Base-by-base conservation (phyloP, 2,113 vertebrate species). In the Phalacrocorax aristotelis region DNA sequence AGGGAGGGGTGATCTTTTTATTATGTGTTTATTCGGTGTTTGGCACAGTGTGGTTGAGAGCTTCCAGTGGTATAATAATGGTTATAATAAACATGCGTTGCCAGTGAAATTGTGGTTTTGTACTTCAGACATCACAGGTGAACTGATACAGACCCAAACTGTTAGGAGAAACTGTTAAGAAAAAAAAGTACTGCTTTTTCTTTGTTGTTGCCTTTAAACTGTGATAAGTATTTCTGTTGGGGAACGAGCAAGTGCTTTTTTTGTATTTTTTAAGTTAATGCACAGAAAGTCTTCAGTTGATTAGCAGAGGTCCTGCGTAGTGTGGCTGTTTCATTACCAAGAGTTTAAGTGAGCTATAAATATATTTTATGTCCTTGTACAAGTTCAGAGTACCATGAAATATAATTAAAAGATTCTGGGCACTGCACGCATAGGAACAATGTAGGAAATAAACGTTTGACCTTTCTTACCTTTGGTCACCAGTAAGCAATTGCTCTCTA, bases 261-360 rank as follows among this genome's bases (percentile, higher is more conserved):
- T 87, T 86, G 32, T 74, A 36, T 93, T 88, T 93, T 94, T 90
- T 27, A 93, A 95, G 83, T 78, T 65, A 90, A 92, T 42, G 46
- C 54, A 15, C 57, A 92, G 84, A 95, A 92, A 89, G 89, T 89
- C 87, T 97, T 94, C 68, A 48, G 52, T 25, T 95, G 96, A 95
- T 97, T 87, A 96, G 88, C 87, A 94, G 87, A 96, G 91, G 77
- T 94, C 83, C 83, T 92, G 72, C 2, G 6, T 87, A 78, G 90
- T 91, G 74, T 95, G 72, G 30, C 92, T 81, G 22, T 85, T 97
- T 94, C 96, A 92, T 96, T 95, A 95, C 91, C 70, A 64, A 68
- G 92, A 97, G 69, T 96, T 96, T 91, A 95, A 97, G 66, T 93
- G 84, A 90, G 89, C 94, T 91, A 94, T 97, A 97, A 98, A 97